phyloP scores from a whole-genome alignment of 2,113 vertebrate species.

The Nycticorax nycticorax region DNA sequence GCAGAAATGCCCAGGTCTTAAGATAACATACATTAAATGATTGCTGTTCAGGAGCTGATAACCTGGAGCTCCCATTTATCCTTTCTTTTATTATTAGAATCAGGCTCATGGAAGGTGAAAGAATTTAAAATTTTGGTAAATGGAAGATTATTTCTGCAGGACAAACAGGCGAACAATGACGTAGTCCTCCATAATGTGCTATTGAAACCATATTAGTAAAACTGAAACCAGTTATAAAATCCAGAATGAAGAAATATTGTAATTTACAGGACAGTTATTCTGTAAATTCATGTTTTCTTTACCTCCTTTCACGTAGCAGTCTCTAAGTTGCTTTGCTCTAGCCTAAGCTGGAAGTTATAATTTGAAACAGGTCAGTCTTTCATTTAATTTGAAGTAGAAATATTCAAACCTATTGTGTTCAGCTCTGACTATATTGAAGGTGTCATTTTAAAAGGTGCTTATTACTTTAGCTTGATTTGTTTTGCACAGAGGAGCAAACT shows the following conservation, averaged over 20 bases:
- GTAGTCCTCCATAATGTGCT: neutral
- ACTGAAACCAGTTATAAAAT: neutral
- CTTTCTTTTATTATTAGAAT: neutral
- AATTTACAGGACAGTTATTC: neutral
- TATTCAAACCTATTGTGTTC: neutral
- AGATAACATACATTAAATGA: neutral
- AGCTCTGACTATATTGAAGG: neutral
- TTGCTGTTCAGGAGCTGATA: neutral
- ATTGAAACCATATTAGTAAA: neutral
- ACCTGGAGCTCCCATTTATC: neutral
- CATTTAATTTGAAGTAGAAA: neutral
- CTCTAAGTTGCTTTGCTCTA: neutral
- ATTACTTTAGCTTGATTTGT: neutral
- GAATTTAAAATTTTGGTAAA: neutral
- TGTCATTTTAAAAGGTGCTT: neutral
- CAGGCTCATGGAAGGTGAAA: neutral
- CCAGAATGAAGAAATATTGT: neutral
- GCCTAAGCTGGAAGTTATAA: neutral
- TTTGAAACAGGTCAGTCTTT: neutral
- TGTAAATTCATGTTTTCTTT: neutral
- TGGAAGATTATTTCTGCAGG: neutral
- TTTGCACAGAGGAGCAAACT: neutral
- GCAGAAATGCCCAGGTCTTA: neutral
- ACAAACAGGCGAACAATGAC: fast-evolving
- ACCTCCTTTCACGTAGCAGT: neutral